phyloP scores from a whole-genome alignment of 2,888 invertebrate genomes.

The Camptogramma bilineatum region DNA sequence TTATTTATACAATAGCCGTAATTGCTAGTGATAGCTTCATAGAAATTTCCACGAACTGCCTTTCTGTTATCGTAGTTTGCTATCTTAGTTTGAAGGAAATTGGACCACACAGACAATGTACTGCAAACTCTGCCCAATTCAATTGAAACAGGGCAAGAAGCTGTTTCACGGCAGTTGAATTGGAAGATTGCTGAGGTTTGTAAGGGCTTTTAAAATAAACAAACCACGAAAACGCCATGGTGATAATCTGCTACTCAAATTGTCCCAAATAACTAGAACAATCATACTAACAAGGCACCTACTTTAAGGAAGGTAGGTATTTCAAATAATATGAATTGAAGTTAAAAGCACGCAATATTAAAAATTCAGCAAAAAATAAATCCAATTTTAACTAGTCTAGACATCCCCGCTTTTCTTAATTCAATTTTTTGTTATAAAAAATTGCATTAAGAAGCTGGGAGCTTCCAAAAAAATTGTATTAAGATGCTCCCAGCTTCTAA shows the following conservation, averaged over 20 bases:
- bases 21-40: not conserved
- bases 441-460: too few species aligned
- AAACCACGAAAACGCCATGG: constrained; percentile 17
- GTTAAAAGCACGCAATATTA: too few species aligned
- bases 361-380: too few species aligned
- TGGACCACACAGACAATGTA: not conserved
- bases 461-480: too few species aligned
- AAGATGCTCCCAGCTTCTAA: too few species aligned
- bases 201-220: constrained; percentile 23
- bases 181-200: constrained; percentile 21
- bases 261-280: not conserved
- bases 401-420: too few species aligned
- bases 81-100: constrained; percentile 5
- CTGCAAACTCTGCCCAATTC: constrained; percentile 14
- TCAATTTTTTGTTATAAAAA: too few species aligned
- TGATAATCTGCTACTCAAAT: not conserved
- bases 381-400: too few species aligned
- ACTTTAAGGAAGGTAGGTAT: too few species aligned
- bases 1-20: too few species aligned
- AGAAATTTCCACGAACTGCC: not conserved
- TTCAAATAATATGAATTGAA: too few species aligned
- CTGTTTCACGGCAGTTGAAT: constrained; percentile 34
- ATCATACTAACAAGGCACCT: not conserved
- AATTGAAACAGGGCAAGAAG: constrained; percentile 17
- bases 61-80: not conserved